Conservation (phyloP, 2,113 vertebrate genomes). For the Tragelaphus buxtoni region DNA sequence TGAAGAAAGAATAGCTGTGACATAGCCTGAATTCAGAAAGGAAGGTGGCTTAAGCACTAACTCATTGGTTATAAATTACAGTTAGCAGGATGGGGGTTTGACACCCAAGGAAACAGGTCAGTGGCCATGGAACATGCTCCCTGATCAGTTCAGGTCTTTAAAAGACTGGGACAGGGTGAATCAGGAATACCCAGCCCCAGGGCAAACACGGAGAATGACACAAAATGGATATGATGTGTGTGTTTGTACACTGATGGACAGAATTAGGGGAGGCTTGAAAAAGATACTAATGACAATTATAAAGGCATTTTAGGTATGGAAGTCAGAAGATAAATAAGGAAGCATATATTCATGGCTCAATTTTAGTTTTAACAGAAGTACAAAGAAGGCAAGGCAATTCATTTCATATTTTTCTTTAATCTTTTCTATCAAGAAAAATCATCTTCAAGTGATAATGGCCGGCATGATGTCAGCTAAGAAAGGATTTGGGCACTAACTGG, state of each 20-base stretch:
- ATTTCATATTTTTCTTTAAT: not conserved
- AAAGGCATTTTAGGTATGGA: not conserved
- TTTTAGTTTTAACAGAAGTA: not conserved
- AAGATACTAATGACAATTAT: not conserved
- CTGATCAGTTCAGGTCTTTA: not conserved
- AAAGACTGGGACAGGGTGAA: not conserved
- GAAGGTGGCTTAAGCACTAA: not conserved
- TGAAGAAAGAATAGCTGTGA: not conserved
- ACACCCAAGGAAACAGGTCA: not conserved
- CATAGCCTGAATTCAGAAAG: not conserved
- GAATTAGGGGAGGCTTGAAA: not conserved
- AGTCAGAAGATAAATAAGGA: not conserved
- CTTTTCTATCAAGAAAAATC: conserved; percentile 15
- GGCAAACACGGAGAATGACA: not conserved
- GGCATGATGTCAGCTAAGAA: not conserved
- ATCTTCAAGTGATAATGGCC: not conserved
- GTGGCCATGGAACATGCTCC: not conserved
- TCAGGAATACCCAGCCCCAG: not conserved
- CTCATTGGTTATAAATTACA: not conserved
- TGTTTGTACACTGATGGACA: not conserved
- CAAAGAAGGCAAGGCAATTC: not conserved
- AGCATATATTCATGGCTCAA: not conserved
- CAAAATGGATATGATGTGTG: not conserved
- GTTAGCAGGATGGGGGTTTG: not conserved
- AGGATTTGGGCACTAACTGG: not conserved